Percentiles rank a stretch among this genome's conserved stretches.
These are phyloP conservation scores for Scleropages formosus DNA, from an alignment of 2,797 vertebrate species.

Conservation along the genomic window DNA sequence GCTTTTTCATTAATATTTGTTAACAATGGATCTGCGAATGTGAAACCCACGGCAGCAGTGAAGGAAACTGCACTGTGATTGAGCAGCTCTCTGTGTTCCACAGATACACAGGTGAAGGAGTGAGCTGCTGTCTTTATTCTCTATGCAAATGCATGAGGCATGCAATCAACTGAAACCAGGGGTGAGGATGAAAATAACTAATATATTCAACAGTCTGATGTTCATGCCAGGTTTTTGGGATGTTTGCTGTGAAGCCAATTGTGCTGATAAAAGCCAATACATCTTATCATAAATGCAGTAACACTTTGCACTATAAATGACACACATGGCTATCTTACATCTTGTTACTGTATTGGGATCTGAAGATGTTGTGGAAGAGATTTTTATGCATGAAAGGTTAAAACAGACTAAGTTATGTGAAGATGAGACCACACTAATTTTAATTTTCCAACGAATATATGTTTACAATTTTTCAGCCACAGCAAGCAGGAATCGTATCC, in stretches of 20 bases:
- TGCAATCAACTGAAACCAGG: conserved; percentile 43
- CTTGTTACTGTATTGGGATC: no score
- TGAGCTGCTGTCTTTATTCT: conserved; percentile 76
- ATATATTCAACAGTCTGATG: not conserved
- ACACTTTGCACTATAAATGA: not conserved
- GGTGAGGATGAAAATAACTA: not conserved
- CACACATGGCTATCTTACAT: no score
- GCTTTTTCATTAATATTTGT: not conserved
- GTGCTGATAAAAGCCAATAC: not conserved
- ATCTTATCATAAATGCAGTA: not conserved
- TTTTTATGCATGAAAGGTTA: not conserved
- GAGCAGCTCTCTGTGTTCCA: conserved; percentile 70
- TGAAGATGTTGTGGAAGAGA: no score
- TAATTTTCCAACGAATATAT: conserved; percentile 11
- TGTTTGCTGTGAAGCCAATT: not conserved
- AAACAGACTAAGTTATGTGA: conserved; percentile 5
- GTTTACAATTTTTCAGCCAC: not conserved
- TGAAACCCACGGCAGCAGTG: conserved; percentile 74
- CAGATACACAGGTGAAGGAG: conserved; percentile 65
- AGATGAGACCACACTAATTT: conserved; percentile 4
- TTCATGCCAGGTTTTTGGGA: not conserved
- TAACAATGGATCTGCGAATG: conserved; percentile 37
- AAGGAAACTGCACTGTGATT: conserved; percentile 78
- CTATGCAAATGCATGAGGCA: conserved; percentile 69
- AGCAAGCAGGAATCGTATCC: conserved; percentile 45